Evolutionary conservation across 2,888 invertebrate genomes (phyloP).

Genomic region (Philonicus albiceps): DNA sequence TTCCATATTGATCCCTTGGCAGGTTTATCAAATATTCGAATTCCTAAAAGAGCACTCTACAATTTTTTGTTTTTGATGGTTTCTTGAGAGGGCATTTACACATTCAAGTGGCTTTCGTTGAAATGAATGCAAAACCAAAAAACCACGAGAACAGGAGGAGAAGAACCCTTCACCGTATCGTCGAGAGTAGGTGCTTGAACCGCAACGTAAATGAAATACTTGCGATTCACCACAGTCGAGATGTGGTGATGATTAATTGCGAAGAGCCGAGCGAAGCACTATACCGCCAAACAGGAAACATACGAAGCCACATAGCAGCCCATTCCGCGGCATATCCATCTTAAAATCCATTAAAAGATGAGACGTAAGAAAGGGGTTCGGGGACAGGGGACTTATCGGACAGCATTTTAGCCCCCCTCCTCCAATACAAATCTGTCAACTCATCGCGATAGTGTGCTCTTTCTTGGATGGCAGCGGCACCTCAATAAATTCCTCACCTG

Average conservation of each 20-base stretch:
- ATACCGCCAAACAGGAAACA: background rate
- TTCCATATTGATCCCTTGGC: background rate
- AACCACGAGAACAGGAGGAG: background rate
- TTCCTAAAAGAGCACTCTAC: background rate
- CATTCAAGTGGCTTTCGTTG: background rate
- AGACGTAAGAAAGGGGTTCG: background rate
- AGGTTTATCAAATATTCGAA: background rate
- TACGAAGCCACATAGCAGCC: background rate
- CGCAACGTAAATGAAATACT: background rate
- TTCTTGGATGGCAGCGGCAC: background rate
- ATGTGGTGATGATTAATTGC: background rate
- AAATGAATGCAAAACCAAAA: background rate
- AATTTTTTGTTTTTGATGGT: too few relatives aligned
- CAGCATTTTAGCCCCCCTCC: background rate
- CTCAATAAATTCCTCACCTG: conserved; percentile 13
- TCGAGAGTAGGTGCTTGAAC: background rate
- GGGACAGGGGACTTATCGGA: background rate
- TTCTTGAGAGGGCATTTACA: background rate
- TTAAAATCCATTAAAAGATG: background rate
- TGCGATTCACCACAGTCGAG: background rate
- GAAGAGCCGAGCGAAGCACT: background rate
- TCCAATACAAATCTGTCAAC: conserved; percentile 27
- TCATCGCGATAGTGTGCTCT: conserved; percentile 8
- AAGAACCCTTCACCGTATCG: background rate
- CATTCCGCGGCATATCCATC: background rate